These are phyloP conservation scores for Microvelia longipes DNA, from an alignment of 1,140 invertebrate species.

Conservation along the genomic window DNA sequence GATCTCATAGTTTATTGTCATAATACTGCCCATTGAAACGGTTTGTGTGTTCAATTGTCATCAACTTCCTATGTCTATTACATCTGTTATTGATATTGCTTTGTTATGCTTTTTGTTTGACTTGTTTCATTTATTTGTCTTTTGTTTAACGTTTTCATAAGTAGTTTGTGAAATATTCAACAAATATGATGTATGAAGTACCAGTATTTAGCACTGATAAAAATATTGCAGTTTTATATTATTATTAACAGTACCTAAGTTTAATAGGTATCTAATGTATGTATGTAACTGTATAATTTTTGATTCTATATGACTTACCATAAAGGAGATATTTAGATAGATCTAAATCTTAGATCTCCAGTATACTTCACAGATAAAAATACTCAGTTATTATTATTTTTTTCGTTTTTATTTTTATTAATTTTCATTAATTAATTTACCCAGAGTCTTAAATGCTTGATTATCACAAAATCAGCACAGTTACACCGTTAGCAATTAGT, in stretches of 20 bases:
- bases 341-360: no score
- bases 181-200: no score
- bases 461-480: no score
- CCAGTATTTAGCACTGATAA: neutral
- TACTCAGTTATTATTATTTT: no score
- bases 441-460: no score
- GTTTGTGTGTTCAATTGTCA: neutral
- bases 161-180: no score
- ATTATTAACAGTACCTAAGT: neutral
- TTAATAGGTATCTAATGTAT: neutral
- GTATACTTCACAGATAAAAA: no score
- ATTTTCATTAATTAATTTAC: no score
- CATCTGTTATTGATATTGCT: neutral
- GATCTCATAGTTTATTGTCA: neutral
- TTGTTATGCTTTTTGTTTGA: neutral
- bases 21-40: neutral
- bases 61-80: neutral
- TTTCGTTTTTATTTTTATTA: no score
- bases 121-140: neutral
- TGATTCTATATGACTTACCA: no score
- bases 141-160: neutral
- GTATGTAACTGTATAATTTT: neutral
- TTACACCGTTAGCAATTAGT: no score
- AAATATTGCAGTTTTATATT: neutral
- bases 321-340: no score